Percentiles rank a stretch among this genome's conserved stretches.
phyloP scores from a whole-genome alignment of 2,113 vertebrate species.

The Oncorhynchus clarkii region DNA sequence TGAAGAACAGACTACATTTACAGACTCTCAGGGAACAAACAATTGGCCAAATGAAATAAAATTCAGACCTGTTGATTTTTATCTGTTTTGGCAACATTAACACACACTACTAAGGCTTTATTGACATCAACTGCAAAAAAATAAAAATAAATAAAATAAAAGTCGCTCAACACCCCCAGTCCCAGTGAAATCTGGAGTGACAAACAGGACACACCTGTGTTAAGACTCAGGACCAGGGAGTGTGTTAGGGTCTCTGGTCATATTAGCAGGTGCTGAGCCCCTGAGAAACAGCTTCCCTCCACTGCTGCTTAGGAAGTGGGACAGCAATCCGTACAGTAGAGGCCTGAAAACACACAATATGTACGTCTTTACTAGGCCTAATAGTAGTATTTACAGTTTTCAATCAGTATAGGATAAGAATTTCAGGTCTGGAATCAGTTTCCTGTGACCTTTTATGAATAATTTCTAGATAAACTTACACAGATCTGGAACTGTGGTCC shows the following conservation, averaged over 20 bases:
- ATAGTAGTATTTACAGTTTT: no score
- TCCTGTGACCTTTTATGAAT: no score
- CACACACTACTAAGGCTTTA: constrained; percentile 8
- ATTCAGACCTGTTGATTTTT: background rate
- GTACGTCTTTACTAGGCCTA: no score
- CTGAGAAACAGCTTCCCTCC: constrained; percentile 63
- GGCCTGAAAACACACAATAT: constrained; percentile 73
- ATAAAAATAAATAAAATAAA: no score
- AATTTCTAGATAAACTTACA: constrained; percentile 75
- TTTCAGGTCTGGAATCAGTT: no score
- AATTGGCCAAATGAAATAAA: background rate
- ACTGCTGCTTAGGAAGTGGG: constrained; percentile 78
- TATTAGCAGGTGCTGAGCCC: constrained; percentile 49
- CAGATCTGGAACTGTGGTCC: constrained; percentile 78
- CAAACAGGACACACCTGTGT: background rate
- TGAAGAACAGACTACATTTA: no score
- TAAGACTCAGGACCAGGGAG: constrained; percentile 32
- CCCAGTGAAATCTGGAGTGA: no score
- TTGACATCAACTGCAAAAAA: constrained; percentile 35
- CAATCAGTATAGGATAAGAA: no score
- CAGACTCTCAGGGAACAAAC: background rate
- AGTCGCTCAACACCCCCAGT: no score
- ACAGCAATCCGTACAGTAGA: constrained; percentile 87
- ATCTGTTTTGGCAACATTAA: constrained; percentile 6
- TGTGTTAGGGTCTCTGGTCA: constrained; percentile 35